A percentile compares a stretch with the other conserved stretches of the same genome.
Conservation (phyloP, 2,113 vertebrate genomes). For the Morone saxatilis region DNA sequence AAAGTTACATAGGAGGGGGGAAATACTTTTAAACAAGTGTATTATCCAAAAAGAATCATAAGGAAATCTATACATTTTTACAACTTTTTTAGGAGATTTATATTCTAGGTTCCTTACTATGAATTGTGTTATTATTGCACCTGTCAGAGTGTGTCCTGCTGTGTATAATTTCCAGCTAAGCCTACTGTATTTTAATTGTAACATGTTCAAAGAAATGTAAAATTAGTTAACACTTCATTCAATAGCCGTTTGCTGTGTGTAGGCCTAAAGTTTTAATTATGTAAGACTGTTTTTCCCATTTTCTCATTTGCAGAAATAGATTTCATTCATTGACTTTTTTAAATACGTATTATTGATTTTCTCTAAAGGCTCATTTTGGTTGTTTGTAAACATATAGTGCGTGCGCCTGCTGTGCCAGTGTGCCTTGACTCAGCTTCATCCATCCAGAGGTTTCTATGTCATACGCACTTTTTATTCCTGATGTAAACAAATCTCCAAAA, state of each 20-base stretch:
- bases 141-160: slow-evolving; percentile 10
- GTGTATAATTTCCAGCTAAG: not conserved
- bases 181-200: not conserved
- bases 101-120: slow-evolving; percentile 1
- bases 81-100: not conserved
- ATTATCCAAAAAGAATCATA: not conserved
- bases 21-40: not conserved
- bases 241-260: not conserved
- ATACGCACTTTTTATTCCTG: slow-evolving; percentile 86
- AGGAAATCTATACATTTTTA: not conserved
- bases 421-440: slow-evolving; percentile 67
- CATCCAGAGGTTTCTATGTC: slow-evolving; percentile 80
- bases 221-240: slow-evolving; percentile 3
- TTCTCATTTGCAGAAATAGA: not conserved
- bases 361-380: not conserved
- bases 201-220: not conserved
- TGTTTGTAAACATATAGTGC: slow-evolving; percentile 4
- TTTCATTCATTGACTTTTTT: not conserved
- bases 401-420: slow-evolving; percentile 14
- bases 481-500: slow-evolving; percentile 83
- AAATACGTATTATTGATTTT: not conserved
- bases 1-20: slow-evolving; percentile 11
- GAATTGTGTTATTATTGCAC: slow-evolving; percentile 9
- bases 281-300: slow-evolving; percentile 11
- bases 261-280: slow-evolving; percentile 27